Evolutionary conservation across 2,797 vertebrate genomes (phyloP).

Genomic region (Cuculus canorus): DNA sequence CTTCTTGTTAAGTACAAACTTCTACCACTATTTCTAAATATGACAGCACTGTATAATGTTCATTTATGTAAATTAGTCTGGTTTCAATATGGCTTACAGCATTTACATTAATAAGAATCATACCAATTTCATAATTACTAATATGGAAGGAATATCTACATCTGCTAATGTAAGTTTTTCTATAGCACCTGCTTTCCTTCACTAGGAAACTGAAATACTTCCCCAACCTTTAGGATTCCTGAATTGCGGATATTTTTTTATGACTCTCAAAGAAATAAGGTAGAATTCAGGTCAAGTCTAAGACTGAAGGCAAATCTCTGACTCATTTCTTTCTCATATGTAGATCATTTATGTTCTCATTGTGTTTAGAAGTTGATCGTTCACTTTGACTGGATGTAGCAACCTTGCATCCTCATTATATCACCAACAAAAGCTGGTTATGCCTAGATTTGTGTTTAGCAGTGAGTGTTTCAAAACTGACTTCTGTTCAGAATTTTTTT

Average conservation of each 20-base stretch:
- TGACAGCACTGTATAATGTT: too few species aligned
- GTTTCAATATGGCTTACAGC: neutral
- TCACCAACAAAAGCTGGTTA: neutral
- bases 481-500: neutral
- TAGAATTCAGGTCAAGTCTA: neutral
- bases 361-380: neutral
- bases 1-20: too few species aligned
- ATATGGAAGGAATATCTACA: neutral
- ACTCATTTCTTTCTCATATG: accelerated
- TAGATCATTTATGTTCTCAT: neutral
- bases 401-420: too few species aligned
- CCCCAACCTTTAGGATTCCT: neutral
- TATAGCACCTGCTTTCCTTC: neutral
- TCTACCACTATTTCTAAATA: too few species aligned
- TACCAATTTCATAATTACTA: neutral
- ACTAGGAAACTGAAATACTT: neutral
- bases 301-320: neutral
- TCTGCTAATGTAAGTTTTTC: neutral
- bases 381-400: neutral
- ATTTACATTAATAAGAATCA: neutral
- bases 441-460: neutral
- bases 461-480: neutral
- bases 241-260: accelerated
- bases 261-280: neutral
- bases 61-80: neutral